Evolutionary conservation across 2,888 invertebrate genomes (phyloP).

Genomic region (Panzeria rudis): DNA sequence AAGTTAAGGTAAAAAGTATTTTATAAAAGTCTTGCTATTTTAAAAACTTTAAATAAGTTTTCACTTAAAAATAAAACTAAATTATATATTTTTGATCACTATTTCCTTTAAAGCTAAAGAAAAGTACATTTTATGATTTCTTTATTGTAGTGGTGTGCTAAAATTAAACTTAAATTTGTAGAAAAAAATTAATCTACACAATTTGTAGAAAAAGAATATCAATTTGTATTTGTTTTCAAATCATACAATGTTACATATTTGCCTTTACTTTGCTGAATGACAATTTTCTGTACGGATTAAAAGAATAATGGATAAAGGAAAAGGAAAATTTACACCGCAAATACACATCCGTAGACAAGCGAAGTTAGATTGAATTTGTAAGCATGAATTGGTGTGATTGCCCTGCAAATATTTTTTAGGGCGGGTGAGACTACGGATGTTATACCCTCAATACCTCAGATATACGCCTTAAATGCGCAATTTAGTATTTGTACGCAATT

Average conservation of each 20-base stretch:
- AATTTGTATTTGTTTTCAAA: conserved; percentile 17
- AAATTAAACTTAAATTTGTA: conserved; percentile 12
- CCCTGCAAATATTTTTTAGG: background rate
- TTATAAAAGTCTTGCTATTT: background rate
- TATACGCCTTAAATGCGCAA: too few relatives aligned
- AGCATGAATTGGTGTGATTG: background rate
- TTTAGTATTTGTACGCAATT: too few relatives aligned
- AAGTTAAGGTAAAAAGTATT: background rate
- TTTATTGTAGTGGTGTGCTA: background rate
- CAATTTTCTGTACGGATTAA: conserved; percentile 44
- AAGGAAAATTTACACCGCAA: conserved; percentile 46
- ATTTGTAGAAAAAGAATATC: conserved; percentile 1
- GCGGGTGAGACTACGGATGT: background rate
- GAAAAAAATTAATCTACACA: too few relatives aligned
- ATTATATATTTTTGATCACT: background rate
- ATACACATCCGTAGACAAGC: background rate
- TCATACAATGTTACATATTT: background rate
- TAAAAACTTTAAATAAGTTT: background rate
- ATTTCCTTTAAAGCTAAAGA: background rate
- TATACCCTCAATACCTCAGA: too few relatives aligned
- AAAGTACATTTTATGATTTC: background rate
- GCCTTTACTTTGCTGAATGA: conserved; percentile 23
- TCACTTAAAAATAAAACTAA: background rate
- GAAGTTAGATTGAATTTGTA: background rate
- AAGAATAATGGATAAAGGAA: conserved; percentile 49